phyloP scores from a whole-genome alignment of 2,888 invertebrate genomes.

The Halocaridina rubra region DNA sequence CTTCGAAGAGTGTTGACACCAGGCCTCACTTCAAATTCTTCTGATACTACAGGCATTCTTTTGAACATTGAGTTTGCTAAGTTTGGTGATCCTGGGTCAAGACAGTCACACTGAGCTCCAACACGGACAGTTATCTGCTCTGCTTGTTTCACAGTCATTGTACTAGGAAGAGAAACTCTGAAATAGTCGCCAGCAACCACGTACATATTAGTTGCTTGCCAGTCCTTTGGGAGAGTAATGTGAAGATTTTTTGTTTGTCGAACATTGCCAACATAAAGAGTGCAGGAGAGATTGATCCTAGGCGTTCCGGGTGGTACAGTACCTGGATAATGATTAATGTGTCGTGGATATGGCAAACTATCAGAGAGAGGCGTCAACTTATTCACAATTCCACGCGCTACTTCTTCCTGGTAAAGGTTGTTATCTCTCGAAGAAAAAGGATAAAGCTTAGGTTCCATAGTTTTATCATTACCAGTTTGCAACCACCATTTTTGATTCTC shows the following conservation, averaged over 20 bases:
- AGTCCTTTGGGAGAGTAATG: conserved; percentile 19
- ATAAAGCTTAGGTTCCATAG: background rate
- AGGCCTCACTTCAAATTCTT: conserved; percentile 25
- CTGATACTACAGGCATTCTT: conserved; percentile 22
- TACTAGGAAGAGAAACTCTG: background rate
- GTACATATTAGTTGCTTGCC: conserved; percentile 25
- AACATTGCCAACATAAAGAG: background rate
- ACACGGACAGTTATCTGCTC: conserved; percentile 27
- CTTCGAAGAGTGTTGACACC: conserved; percentile 19
- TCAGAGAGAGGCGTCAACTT: background rate
- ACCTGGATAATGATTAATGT: conserved; percentile 7
- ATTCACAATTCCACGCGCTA: conserved; percentile 9
- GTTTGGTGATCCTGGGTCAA: conserved; percentile 5
- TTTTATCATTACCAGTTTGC: background rate
- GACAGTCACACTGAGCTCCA: conserved; percentile 24
- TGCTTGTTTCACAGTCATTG: background rate
- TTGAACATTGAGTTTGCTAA: background rate
- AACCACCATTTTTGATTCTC: conserved; percentile 28
- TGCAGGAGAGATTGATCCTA: background rate
- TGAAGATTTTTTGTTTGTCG: background rate
- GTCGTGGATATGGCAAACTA: background rate
- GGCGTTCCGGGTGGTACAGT: background rate
- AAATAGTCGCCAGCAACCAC: background rate
- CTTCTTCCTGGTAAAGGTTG: conserved; percentile 5
- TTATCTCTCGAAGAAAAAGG: background rate